A percentile compares a stretch with the other conserved stretches of the same genome.
phyloP scores from a whole-genome alignment of 1,140 invertebrate species.

The Ceratina calcarata region DNA sequence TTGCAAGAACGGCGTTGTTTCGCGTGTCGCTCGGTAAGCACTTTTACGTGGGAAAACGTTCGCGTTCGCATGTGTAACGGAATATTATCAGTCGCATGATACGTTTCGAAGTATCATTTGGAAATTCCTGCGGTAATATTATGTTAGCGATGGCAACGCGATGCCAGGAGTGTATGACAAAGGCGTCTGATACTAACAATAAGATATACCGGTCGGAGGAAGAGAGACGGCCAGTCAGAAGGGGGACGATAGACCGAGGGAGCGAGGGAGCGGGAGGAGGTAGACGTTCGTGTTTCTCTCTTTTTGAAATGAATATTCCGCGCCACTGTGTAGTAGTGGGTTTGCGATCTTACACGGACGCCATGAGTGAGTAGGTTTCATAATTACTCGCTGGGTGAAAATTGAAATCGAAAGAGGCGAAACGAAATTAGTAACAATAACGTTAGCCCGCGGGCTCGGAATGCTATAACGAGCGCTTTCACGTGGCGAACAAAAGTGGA shows the following conservation, averaged over 20 bases:
- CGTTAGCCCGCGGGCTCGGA: slow-evolving; percentile 41
- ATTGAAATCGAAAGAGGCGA: slow-evolving; percentile 49
- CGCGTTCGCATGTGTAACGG: slow-evolving; percentile 42
- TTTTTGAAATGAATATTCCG: slow-evolving; percentile 6
- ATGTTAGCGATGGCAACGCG: slow-evolving; percentile 1
- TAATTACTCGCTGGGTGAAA: slow-evolving; percentile 45
- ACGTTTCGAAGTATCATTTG: slow-evolving; percentile 25
- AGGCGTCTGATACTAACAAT: neutral
- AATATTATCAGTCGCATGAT: slow-evolving; percentile 36
- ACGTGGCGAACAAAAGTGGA: slow-evolving; percentile 50
- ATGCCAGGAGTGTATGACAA: neutral
- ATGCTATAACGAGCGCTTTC: slow-evolving; percentile 54
- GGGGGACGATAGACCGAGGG: neutral
- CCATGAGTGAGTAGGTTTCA: neutral
- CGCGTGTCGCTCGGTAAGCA: slow-evolving; percentile 50
- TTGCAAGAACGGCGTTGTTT: slow-evolving; percentile 39
- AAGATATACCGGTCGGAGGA: no score
- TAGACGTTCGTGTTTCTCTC: slow-evolving; percentile 7
- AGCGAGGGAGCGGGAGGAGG: neutral
- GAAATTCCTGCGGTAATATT: slow-evolving; percentile 9
- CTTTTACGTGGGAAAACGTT: slow-evolving; percentile 51
- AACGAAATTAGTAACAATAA: slow-evolving; percentile 62
- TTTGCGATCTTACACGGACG: neutral
- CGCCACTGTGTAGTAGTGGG: neutral
- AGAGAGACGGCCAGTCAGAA: neutral